These are phyloP conservation scores for Anguilla anguilla DNA, from an alignment of 2,797 vertebrate species.

Conservation along the genomic window DNA sequence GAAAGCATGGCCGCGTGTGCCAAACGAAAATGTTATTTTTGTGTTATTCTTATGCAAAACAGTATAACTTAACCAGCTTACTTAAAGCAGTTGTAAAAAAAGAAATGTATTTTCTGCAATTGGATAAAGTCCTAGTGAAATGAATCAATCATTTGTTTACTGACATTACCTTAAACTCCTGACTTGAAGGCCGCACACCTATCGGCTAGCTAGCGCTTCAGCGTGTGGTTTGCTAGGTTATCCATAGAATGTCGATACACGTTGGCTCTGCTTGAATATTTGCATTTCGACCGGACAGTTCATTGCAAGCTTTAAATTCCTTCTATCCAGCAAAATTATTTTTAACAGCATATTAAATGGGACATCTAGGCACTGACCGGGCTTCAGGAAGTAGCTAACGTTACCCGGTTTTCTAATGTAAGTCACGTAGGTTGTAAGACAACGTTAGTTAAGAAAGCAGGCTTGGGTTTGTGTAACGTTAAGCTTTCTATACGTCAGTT, in stretches of 20 bases:
- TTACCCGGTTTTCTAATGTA: no score
- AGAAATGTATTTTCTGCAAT: background rate
- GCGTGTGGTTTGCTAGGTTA: background rate
- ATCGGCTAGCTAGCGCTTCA: background rate
- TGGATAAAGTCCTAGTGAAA: background rate
- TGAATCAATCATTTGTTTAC: background rate
- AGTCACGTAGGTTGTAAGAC: no score
- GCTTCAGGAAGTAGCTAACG: background rate
- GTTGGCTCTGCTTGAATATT: background rate
- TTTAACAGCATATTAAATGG: no score
- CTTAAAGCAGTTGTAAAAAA: background rate
- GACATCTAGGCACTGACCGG: background rate
- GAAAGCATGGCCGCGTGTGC: constrained; percentile 32
- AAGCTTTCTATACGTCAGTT: background rate
- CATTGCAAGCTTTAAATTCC: background rate
- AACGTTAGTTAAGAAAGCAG: no score
- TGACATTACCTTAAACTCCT: background rate
- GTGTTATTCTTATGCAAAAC: background rate
- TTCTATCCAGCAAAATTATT: background rate
- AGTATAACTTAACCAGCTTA: background rate
- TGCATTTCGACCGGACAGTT: background rate
- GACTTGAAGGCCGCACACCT: background rate
- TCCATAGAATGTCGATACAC: background rate
- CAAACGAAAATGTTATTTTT: background rate
- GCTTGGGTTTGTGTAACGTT: no score